These are phyloP conservation scores for Sphinx pinastri DNA, from an alignment of 2,888 invertebrate species.

Conservation along the genomic window DNA sequence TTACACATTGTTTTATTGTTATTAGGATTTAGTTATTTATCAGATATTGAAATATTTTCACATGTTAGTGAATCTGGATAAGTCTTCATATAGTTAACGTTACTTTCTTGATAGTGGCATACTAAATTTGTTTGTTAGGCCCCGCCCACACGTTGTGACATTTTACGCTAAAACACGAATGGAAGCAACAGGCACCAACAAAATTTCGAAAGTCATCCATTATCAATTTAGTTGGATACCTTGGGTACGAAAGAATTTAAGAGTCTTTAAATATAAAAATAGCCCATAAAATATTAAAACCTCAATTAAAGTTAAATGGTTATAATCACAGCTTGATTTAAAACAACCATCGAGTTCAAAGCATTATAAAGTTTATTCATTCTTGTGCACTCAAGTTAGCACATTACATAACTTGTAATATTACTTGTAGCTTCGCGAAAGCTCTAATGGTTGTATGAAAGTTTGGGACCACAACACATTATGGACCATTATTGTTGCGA, in stretches of 20 bases:
- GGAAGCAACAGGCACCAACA: no score
- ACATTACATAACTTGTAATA: constrained; percentile 24
- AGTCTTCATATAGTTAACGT: no score
- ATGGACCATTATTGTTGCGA: not conserved
- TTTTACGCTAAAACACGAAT: no score
- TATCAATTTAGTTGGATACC: no score
- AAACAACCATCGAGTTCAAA: constrained; percentile 2
- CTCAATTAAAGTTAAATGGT: not conserved
- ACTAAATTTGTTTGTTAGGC: no score
- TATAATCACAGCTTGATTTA: not conserved
- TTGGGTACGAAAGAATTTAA: no score
- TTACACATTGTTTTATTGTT: not conserved
- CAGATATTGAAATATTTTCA: not conserved
- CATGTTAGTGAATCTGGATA: no score
- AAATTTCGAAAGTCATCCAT: no score
- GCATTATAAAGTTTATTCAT: constrained; percentile 16
- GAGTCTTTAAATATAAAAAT: not conserved
- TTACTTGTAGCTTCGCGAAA: constrained; percentile 3
- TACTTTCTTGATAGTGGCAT: no score
- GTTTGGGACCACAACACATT: constrained; percentile 10
- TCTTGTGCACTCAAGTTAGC: constrained; percentile 19
- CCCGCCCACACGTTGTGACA: no score
- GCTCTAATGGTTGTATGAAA: constrained; percentile 27
- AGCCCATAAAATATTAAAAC: not conserved
- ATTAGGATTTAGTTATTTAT: not conserved